Base-by-base conservation (phyloP, 2,113 vertebrate genomes). In the Todiramphus chloris region DNA sequence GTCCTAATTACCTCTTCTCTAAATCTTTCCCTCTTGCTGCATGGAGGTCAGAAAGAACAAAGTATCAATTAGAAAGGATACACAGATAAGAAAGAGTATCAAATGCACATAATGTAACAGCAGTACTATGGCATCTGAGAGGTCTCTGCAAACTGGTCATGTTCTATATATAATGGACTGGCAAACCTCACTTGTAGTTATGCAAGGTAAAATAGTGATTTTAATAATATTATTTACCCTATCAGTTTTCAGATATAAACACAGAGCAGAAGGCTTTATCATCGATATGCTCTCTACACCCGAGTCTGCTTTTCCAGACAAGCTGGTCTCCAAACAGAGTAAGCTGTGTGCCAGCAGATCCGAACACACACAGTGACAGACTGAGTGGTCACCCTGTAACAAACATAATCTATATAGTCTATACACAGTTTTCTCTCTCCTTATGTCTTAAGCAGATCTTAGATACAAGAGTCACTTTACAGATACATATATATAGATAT, bases 1-100 rank as follows among this genome's bases (percentile, higher is more conserved):
- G 95, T 77, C 93, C 96, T 82, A 94, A 96, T 96, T 97, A 95
- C 66, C 80, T 87, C 89, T 78, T 84, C 91, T 75, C 66, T 93
- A 82, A 89, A 92, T 90, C 77, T 92, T 92, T 89, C 78, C 76
- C 77, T 89, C 69, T 55, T 39, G 73, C 90, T 84, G 56, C 73
- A 43, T 5, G n/a, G 92, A 96, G 86, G 94, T 93, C 89, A 95
- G 86, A 95, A 91, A 90, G 83, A 92, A 93, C 48, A 83, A 9
- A 79, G 35, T 64, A 90, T 81, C 64, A 83, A 75, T 39, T 64
- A 78, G 83, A 74, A 92, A 72, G 28, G 9, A 75, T 28, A 83
- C 50, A 73, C 8, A 77, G 68, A 41, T 83, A 48, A 39, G 27
- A 69, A 87, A 79, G 13, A 83, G 39, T 44, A 90, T 56, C 83